These are phyloP conservation scores for Drosophila watanabei DNA, from an alignment of 1,140 invertebrate genomes.

Conservation along the genomic window DNA sequence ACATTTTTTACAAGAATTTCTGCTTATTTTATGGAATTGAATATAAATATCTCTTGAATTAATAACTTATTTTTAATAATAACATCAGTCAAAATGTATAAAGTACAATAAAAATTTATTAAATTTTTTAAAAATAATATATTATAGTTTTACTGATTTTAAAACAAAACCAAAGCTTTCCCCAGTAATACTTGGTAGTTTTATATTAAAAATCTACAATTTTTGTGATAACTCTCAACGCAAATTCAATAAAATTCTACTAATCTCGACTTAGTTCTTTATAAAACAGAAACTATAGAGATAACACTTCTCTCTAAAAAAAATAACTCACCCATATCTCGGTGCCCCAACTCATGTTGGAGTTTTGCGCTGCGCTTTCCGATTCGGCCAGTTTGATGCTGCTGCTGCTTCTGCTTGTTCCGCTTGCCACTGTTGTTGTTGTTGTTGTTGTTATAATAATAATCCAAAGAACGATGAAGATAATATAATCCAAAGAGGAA, in stretches of 20 bases:
- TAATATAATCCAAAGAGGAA: constrained; percentile 54
- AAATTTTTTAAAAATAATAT: not conserved
- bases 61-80: no score
- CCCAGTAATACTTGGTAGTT: not conserved
- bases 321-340: constrained; percentile 87
- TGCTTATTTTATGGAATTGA: not conserved
- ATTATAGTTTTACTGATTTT: not conserved
- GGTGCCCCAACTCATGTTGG: constrained; percentile 88
- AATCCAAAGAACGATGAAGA: constrained; percentile 50
- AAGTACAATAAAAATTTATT: not conserved
- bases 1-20: not conserved
- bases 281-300: not conserved
- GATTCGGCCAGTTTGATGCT: constrained; percentile 65
- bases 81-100: not conserved
- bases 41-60: no score
- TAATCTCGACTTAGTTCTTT: not conserved
- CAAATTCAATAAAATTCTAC: not conserved
- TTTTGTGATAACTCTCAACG: not conserved
- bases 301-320: not conserved
- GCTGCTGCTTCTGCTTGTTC: constrained; percentile 64
- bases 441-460: constrained; percentile 43
- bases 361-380: constrained; percentile 76
- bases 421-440: constrained; percentile 63
- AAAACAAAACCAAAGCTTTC: not conserved
- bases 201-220: not conserved